These are phyloP conservation scores for Gari tellinella DNA, from an alignment of 2,888 invertebrate genomes.

Conservation along the genomic window DNA sequence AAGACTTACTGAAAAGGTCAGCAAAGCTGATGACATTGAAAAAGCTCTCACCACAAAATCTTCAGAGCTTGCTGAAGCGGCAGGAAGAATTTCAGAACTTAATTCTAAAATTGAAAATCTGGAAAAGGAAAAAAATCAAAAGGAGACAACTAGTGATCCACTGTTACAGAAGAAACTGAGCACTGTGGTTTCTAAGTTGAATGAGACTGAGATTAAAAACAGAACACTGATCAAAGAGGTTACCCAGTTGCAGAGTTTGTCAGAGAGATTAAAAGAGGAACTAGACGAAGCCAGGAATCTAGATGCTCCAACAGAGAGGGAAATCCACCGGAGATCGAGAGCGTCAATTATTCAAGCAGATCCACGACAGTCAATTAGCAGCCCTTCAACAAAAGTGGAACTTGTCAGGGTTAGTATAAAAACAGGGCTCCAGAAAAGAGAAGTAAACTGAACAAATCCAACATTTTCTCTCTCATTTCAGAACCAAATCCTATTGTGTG, in stretches of 20 bases:
- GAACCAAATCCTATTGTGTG: too few species aligned
- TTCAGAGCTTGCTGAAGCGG: constrained; percentile 45
- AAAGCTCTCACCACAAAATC: too few species aligned
- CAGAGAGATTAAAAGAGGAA: constrained; percentile 53
- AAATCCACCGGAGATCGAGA: constrained; percentile 41
- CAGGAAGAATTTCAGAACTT: constrained; percentile 48
- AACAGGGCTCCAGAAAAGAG: too few species aligned
- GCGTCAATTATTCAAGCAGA: constrained; percentile 20
- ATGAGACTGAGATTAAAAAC: constrained; percentile 47
- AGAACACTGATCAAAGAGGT: constrained; percentile 55
- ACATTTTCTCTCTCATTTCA: too few species aligned
- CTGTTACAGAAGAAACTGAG: constrained; percentile 56
- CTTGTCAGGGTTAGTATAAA: constrained; percentile 49
- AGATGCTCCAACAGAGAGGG: constrained; percentile 15
- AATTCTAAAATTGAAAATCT: constrained; percentile 49
- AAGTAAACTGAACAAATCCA: too few species aligned
- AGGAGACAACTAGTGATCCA: constrained; percentile 19
- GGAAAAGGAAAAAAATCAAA: constrained; percentile 25
- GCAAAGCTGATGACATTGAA: too few species aligned
- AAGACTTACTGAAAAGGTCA: too few species aligned
- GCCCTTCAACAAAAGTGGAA: constrained; percentile 61
- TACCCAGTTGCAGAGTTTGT: constrained; percentile 52
- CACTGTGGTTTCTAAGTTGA: constrained; percentile 38
- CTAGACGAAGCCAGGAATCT: constrained; percentile 31
- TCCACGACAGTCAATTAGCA: constrained; percentile 52